A percentile compares a stretch with the other conserved stretches of the same genome.
phyloP scores from a whole-genome alignment of 2,797 vertebrate species.

The Hyperoplus immaculatus region DNA sequence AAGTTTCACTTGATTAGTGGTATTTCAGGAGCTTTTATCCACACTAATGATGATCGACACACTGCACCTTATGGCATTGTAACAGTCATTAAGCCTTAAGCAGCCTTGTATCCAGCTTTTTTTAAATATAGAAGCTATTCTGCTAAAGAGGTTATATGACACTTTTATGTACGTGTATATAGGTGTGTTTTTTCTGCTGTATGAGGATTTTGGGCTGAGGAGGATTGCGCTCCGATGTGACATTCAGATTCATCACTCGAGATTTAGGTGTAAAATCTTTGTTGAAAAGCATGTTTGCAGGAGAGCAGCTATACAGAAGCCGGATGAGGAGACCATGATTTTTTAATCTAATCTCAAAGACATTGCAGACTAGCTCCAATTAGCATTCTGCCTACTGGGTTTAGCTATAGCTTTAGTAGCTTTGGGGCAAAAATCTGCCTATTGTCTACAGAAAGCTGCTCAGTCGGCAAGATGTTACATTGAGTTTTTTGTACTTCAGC shows the following conservation, averaged over 20 bases:
- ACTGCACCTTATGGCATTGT: constrained; percentile 1
- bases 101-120: neutral
- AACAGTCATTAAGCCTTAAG: constrained; percentile 7
- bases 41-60: constrained; percentile 14
- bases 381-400: constrained; percentile 42
- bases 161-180: constrained; percentile 1
- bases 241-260: constrained; percentile 41
- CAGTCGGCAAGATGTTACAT: constrained; percentile 25
- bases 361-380: constrained; percentile 41
- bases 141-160: constrained; percentile 1
- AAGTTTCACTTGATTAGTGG: constrained; percentile 4
- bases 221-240: constrained; percentile 37
- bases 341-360: constrained; percentile 52
- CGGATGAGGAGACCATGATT: constrained; percentile 35
- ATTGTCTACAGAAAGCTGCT: constrained; percentile 30
- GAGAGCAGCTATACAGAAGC: constrained; percentile 30
- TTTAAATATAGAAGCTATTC: neutral
- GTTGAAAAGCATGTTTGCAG: constrained; percentile 38
- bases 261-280: constrained; percentile 41
- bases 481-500: constrained; percentile 24
- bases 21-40: constrained; percentile 2
- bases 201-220: neutral
- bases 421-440: constrained; percentile 47
- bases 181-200: neutral
- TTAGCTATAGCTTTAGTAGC: constrained; percentile 48